Conservation (phyloP, 2,888 invertebrate species). For the Epinotia demarniana region DNA sequence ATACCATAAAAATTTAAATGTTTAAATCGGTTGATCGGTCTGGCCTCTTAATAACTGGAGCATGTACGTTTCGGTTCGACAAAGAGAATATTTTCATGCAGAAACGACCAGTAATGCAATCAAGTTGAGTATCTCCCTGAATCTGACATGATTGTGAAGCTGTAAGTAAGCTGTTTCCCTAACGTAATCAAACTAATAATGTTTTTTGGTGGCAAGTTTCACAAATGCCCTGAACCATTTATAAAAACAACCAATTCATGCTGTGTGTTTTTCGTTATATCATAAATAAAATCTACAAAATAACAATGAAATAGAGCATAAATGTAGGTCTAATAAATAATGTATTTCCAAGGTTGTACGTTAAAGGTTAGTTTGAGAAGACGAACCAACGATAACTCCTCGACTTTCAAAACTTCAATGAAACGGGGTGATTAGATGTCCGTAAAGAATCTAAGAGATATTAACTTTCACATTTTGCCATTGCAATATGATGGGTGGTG, state of each 20-base stretch:
- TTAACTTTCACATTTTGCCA: not conserved
- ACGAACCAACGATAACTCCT: no score
- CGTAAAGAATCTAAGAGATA: not conserved
- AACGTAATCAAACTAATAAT: not conserved
- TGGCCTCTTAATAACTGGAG: not conserved
- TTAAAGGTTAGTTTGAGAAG: no score
- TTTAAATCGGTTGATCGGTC: not conserved
- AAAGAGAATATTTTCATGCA: slow-evolving; percentile 2
- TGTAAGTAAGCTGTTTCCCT: not conserved
- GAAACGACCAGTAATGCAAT: slow-evolving; percentile 5
- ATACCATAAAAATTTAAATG: not conserved
- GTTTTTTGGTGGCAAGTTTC: not conserved
- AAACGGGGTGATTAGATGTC: not conserved
- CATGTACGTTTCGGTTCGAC: not conserved
- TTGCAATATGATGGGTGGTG: not conserved
- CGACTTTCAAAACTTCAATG: not conserved
- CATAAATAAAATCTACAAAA: no score
- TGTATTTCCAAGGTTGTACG: no score
- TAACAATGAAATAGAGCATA: no score
- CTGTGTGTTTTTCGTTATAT: no score
- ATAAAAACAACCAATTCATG: not conserved
- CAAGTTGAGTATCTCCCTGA: not conserved
- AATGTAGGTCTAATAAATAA: no score
- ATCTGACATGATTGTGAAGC: not conserved
- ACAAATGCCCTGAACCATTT: not conserved